These are phyloP conservation scores for Mantis religiosa DNA, from an alignment of 2,888 invertebrate species.

Conservation along the genomic window DNA sequence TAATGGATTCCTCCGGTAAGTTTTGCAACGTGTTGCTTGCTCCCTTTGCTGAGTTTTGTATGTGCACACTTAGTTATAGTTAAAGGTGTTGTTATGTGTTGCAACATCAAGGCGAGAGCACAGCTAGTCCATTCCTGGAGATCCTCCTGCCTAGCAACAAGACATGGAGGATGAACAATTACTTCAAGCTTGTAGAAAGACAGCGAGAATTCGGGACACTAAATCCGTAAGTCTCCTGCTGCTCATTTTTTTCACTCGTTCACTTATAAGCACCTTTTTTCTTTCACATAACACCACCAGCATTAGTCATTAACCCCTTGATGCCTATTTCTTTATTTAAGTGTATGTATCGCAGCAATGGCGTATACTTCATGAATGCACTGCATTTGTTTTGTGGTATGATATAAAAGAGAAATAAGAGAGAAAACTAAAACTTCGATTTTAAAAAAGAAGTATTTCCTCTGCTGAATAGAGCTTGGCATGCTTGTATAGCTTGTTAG, in stretches of 20 bases:
- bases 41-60: background rate
- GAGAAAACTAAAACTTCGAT: too few relatives aligned
- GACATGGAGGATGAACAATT: constrained; percentile 63
- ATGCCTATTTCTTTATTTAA: too few relatives aligned
- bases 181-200: constrained; percentile 61
- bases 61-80: background rate
- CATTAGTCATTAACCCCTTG: too few relatives aligned
- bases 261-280: background rate
- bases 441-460: too few relatives aligned
- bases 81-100: background rate
- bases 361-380: too few relatives aligned
- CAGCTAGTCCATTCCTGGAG: background rate
- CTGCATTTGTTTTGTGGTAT: too few relatives aligned
- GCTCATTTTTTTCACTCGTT: background rate
- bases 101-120: background rate
- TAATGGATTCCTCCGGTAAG: background rate
- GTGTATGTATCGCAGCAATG: too few relatives aligned
- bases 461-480: too few relatives aligned
- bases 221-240: constrained; percentile 21
- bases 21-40: background rate
- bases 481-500: too few relatives aligned
- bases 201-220: constrained; percentile 51
- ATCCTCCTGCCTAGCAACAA: constrained; percentile 65
- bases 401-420: too few relatives aligned
- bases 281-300: background rate